Percentiles rank a stretch among this genome's conserved stretches.
Evolutionary conservation across 2,888 invertebrate species (phyloP).

Genomic region (Drosophila mimica): DNA sequence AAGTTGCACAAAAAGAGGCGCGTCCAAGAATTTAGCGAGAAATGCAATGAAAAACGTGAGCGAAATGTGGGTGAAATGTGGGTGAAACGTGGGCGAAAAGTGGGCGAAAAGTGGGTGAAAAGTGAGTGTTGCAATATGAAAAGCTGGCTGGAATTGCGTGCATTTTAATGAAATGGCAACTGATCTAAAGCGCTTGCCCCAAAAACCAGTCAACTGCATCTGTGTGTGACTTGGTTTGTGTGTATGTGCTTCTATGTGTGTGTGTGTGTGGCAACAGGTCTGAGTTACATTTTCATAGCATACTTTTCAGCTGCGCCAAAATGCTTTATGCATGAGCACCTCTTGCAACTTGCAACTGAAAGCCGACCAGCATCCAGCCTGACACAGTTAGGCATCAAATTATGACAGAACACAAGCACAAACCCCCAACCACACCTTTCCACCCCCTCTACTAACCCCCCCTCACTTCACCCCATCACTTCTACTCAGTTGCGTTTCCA

Average conservation of each 20-base stretch:
- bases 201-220: slow-evolving; percentile 39
- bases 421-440: not conserved
- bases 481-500: not conserved
- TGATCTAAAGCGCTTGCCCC: slow-evolving; percentile 63
- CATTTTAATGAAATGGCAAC: slow-evolving; percentile 77
- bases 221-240: not conserved
- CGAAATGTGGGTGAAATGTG: not conserved
- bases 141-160: slow-evolving; percentile 34
- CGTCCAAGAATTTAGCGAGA: slow-evolving; percentile 28
- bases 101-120: not conserved
- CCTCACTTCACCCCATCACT: not conserved
- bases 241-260: slow-evolving; percentile 4
- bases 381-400: slow-evolving; percentile 80
- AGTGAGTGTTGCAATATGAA: not conserved
- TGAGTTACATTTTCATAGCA: slow-evolving; percentile 76
- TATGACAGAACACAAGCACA: slow-evolving; percentile 48
- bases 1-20: slow-evolving; percentile 33
- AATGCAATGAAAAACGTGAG: slow-evolving; percentile 7
- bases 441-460: not conserved
- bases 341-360: slow-evolving; percentile 51
- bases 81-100: not conserved
- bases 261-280: slow-evolving; percentile 69
- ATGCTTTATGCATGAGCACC: slow-evolving; percentile 80
- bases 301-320: slow-evolving; percentile 73
- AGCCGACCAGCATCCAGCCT: slow-evolving; percentile 55